phyloP scores from a whole-genome alignment of 2,113 vertebrate genomes.

The Cebus imitator region DNA sequence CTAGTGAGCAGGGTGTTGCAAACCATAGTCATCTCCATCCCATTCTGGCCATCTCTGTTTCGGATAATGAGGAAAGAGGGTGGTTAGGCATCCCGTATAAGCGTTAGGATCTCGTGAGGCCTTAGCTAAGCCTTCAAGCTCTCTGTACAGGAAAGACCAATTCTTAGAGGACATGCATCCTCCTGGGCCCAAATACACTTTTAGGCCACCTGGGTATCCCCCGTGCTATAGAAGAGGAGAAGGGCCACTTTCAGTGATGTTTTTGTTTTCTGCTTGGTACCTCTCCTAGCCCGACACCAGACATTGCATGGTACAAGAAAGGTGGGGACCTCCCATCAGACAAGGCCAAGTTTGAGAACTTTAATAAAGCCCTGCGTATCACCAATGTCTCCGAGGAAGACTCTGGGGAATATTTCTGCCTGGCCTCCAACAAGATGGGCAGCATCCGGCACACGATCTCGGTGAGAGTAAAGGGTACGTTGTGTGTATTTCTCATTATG shows the following conservation, averaged over 20 bases:
- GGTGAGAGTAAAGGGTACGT: constrained; percentile 97
- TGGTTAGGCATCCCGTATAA: background rate
- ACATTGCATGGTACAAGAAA: constrained; percentile 96
- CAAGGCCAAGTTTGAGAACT: constrained; percentile 93
- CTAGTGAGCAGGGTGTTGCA: background rate
- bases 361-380: constrained; percentile 94
- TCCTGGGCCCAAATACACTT: background rate
- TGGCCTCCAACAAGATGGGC: constrained; percentile 96
- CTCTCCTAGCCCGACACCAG: constrained; percentile 91
- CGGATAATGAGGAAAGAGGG: background rate
- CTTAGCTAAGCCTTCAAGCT: background rate
- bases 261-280: constrained; percentile 7
- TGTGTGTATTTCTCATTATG: constrained; percentile 75
- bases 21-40: background rate
- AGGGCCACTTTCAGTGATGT: background rate
- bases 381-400: constrained; percentile 95
- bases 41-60: background rate
- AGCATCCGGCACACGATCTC: constrained; percentile 94
- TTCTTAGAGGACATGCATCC: background rate
- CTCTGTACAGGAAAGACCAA: background rate
- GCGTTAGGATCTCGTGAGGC: background rate
- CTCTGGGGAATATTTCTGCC: constrained; percentile 94
- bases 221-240: background rate
- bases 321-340: constrained; percentile 91
- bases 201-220: background rate